Evolutionary conservation across 2,797 vertebrate species (phyloP), one percentile per base, ranked within the genome.

Genomic region (Ceyx erithaca): DNA sequence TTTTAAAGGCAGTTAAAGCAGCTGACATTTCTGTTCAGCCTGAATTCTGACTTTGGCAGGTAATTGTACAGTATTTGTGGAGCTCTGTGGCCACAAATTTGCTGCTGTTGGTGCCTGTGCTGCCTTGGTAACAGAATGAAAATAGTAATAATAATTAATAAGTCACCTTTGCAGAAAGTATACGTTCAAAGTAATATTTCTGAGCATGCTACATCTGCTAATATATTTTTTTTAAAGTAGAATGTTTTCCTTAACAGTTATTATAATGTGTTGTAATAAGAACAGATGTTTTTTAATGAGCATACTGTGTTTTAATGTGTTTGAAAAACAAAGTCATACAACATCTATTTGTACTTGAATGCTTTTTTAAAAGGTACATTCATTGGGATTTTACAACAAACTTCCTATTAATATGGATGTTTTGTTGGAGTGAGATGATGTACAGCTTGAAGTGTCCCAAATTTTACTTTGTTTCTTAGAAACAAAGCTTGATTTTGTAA

Each of bases 241-340:
- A 46, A 75, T 33, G 28, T 81, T 92, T 82, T 72, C 41, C 41
- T 33, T 90, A 62, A 68, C n/a, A 55, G 59, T 78, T 63, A 40
- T 85, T 83, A 40, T 49, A 78, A 72, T 35, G 49, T 64, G 35
- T 37, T 89, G n/a, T 43, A 68, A 58, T 71, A 93, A 75, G 85
- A 91, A 21, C 86, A 96, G 88, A 66, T 86, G 48, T 77, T 94
- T 83, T 85, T 73, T 43, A 89, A 85, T 54, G 54, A 82, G 43
- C 75, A 66, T 57, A 61, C 46, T 78, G 58, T 61, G 66, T 49
- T 77, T 77, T 80, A 87, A 76, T 73, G 68, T 46, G 37, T 73
- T 84, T 41, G 23, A 55, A 87, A 85, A 94, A n/a, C 64, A 67
- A 82, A 91, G 18, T 30, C 40, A 43, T 55, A 20, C 18, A 80